Evolutionary conservation across 2,113 vertebrate species (phyloP).

Genomic region (Lophotis ruficrista): DNA sequence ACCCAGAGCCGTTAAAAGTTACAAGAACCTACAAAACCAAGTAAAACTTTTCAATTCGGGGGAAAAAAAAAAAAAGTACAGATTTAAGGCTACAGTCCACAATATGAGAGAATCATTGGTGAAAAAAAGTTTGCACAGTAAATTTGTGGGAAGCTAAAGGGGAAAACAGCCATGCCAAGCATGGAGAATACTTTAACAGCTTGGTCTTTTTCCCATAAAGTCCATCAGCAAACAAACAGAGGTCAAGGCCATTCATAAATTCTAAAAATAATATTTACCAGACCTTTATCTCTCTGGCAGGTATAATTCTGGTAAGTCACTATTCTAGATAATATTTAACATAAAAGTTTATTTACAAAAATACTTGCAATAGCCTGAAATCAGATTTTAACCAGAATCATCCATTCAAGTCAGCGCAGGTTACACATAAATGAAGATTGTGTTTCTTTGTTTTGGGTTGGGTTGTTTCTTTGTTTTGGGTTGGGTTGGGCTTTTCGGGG

Average conservation of each 20-base stretch:
- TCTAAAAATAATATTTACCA: conserved; percentile 69
- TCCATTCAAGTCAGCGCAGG: background rate
- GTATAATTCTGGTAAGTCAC: conserved; percentile 45
- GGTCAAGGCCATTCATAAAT: conserved; percentile 63
- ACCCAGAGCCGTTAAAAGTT: background rate
- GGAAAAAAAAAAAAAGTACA: background rate
- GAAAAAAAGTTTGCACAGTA: background rate
- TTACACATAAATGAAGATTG: background rate
- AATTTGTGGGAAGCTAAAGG: background rate
- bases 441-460: background rate
- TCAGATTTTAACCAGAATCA: conserved; percentile 42
- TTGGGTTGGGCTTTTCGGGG: background rate
- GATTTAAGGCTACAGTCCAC: background rate
- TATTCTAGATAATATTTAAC: conserved; percentile 69
- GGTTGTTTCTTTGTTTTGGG: no score
- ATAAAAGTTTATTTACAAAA: conserved; percentile 61
- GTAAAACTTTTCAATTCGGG: background rate
- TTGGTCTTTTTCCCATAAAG: background rate
- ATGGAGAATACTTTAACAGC: conserved; percentile 11
- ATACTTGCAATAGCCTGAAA: conserved; percentile 34
- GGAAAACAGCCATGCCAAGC: background rate
- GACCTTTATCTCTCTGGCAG: conserved; percentile 50
- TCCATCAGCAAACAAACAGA: conserved; percentile 23
- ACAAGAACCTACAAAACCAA: background rate
- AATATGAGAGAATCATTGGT: background rate